A percentile compares a stretch with the other conserved stretches of the same genome.
phyloP scores from a whole-genome alignment of 2,888 invertebrate species.

The Desoria tigrina region DNA sequence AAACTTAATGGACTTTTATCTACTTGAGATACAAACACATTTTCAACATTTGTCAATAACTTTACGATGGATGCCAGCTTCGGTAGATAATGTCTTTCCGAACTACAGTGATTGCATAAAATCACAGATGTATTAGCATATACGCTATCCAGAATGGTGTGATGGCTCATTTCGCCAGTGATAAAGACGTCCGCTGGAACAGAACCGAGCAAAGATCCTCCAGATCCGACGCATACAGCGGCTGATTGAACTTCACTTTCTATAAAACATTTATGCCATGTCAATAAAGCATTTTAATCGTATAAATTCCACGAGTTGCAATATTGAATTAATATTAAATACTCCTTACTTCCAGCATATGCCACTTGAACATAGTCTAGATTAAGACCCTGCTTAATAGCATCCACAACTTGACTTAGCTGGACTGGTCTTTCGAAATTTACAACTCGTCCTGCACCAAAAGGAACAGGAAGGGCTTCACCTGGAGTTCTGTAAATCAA shows the following conservation, averaged over 20 bases:
- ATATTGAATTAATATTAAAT: conserved; percentile 12
- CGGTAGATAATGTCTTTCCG: conserved; percentile 82
- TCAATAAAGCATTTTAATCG: conserved; percentile 59
- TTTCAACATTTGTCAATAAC: conserved; percentile 60
- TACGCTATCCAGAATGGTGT: conserved; percentile 83
- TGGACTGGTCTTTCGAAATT: conserved; percentile 61
- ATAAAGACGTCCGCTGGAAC: conserved; percentile 76
- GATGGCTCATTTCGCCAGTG: conserved; percentile 92
- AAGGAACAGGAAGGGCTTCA: conserved; percentile 34
- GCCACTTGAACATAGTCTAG: conserved; percentile 74
- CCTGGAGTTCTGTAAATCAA: conserved; percentile 5
- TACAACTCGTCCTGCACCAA: conserved; percentile 66
- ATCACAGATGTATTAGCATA: conserved; percentile 78
- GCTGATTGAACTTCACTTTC: conserved; percentile 61
- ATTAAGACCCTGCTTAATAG: conserved; percentile 70
- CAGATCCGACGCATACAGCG: conserved; percentile 89
- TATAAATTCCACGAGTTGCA: conserved; percentile 51
- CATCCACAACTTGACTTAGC: conserved; percentile 65
- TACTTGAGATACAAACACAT: conserved; percentile 68
- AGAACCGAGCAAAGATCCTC: conserved; percentile 72
- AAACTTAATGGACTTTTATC: conserved; percentile 74
- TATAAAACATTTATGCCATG: conserved; percentile 41
- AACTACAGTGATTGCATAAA: conserved; percentile 89
- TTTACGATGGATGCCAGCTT: conserved; percentile 60
- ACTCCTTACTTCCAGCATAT: conserved; percentile 60